A percentile compares a stretch with the other conserved stretches of the same genome.
Evolutionary conservation across 1,140 invertebrate genomes (phyloP).

Genomic region (Musca domestica): DNA sequence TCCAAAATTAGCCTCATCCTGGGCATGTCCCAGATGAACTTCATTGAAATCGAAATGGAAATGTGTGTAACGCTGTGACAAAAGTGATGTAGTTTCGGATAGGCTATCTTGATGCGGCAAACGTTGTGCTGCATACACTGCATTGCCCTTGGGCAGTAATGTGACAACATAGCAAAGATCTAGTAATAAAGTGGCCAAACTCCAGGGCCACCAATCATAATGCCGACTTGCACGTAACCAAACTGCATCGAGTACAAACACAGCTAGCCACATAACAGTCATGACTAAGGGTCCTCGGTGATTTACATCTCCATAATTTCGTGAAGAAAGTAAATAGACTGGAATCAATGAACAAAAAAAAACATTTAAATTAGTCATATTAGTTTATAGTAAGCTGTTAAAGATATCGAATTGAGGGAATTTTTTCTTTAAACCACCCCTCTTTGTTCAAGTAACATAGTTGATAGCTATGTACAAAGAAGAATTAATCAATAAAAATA

Average conservation of each 20-base stretch:
- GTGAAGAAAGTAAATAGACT: slow-evolving; percentile 68
- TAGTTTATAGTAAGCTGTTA: not conserved
- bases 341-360: not conserved
- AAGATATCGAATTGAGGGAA: not conserved
- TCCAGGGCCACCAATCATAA: slow-evolving; percentile 55
- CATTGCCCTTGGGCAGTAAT: slow-evolving; percentile 59
- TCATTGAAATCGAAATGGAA: slow-evolving; percentile 57
- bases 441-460: too few species aligned
- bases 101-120: slow-evolving; percentile 11
- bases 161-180: slow-evolving; percentile 64
- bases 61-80: slow-evolving; percentile 50
- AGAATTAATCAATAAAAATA: not conserved
- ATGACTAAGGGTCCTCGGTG: slow-evolving; percentile 70
- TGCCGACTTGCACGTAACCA: slow-evolving; percentile 57
- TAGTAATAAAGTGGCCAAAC: slow-evolving; percentile 56
- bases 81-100: slow-evolving; percentile 64
- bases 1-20: slow-evolving; percentile 69
- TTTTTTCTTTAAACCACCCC: not conserved
- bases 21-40: slow-evolving; percentile 72
- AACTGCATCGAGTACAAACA: slow-evolving; percentile 63
- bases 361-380: not conserved
- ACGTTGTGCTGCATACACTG: slow-evolving; percentile 26
- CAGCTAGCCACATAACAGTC: slow-evolving; percentile 64
- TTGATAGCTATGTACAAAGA: not conserved
- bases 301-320: slow-evolving; percentile 63